Conservation (phyloP, 2,888 invertebrate genomes). For the Xestobium rufovillosum region DNA sequence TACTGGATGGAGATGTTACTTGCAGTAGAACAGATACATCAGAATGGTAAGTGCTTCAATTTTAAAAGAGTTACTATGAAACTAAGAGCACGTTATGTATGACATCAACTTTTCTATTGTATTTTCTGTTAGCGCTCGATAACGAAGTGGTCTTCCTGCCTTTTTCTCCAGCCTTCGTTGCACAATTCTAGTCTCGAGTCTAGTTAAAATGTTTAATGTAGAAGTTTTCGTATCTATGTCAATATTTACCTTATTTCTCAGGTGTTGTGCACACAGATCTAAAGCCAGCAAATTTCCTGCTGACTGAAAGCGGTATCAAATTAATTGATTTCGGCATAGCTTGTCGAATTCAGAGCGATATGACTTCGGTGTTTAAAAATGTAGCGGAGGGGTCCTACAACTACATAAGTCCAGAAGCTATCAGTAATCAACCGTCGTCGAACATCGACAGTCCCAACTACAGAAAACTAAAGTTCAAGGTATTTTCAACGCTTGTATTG, state of each 20-base stretch:
- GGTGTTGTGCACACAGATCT: slow-evolving; percentile 94
- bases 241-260: slow-evolving; percentile 43
- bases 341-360: slow-evolving; percentile 76
- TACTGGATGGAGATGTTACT: slow-evolving; percentile 93
- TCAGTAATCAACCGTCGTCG: slow-evolving; percentile 53
- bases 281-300: slow-evolving; percentile 93
- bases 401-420: slow-evolving; percentile 94
- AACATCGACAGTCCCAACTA: slow-evolving; percentile 36
- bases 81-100: no score
- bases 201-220: no score
- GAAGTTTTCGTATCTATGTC: no score
- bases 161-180: no score
- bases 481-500: slow-evolving; percentile 24
- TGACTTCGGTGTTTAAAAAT: slow-evolving; percentile 80
- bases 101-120: no score
- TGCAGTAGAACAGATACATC: slow-evolving; percentile 86
- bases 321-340: slow-evolving; percentile 98
- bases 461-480: slow-evolving; percentile 46
- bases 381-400: slow-evolving; percentile 83
- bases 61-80: no score
- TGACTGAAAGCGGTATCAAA: slow-evolving; percentile 79
- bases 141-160: no score
- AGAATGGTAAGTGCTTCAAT: slow-evolving; percentile 55
- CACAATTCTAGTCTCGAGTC: no score
- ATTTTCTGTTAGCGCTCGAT: no score